Percentiles rank a stretch among this genome's conserved stretches.
Conservation (phyloP, 2,113 vertebrate species). For the Zosterops borbonicus region DNA sequence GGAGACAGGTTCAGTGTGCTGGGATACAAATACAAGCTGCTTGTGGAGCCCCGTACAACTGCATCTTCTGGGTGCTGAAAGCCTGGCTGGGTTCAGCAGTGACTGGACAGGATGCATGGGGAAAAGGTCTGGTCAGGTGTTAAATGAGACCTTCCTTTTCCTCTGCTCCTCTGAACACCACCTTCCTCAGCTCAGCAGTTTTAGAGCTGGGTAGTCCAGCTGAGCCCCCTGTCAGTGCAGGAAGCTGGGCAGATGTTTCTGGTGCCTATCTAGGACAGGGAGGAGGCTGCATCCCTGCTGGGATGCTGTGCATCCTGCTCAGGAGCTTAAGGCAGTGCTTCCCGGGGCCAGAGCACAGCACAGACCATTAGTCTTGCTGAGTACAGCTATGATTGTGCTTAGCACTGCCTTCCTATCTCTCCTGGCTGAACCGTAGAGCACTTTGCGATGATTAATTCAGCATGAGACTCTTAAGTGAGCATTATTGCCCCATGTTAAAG, state of each 20-base stretch:
- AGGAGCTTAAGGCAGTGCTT: neutral
- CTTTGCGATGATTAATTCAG: slow-evolving; percentile 30
- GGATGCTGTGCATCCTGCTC: neutral
- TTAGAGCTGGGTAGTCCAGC: neutral
- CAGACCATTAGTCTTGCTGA: neutral
- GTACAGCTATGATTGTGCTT: neutral
- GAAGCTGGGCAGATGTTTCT: neutral
- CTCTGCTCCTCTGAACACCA: neutral
- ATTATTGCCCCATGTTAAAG: neutral
- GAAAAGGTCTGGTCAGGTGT: accelerated
- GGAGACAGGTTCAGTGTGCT: neutral
- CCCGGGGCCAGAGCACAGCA: neutral
- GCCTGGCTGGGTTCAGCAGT: neutral
- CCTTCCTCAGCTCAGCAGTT: neutral
- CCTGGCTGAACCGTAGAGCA: neutral
- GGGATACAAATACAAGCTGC: neutral
- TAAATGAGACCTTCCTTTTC: neutral
- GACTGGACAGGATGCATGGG: neutral
- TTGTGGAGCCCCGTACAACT: neutral
- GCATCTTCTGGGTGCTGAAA: neutral
- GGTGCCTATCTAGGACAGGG: neutral
- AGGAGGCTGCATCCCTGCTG: neutral
- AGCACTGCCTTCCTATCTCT: neutral
- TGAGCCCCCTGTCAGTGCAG: neutral
- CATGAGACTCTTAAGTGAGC: neutral